Base-by-base conservation (phyloP, 1,140 invertebrate species). In the Campodea augens region DNA sequence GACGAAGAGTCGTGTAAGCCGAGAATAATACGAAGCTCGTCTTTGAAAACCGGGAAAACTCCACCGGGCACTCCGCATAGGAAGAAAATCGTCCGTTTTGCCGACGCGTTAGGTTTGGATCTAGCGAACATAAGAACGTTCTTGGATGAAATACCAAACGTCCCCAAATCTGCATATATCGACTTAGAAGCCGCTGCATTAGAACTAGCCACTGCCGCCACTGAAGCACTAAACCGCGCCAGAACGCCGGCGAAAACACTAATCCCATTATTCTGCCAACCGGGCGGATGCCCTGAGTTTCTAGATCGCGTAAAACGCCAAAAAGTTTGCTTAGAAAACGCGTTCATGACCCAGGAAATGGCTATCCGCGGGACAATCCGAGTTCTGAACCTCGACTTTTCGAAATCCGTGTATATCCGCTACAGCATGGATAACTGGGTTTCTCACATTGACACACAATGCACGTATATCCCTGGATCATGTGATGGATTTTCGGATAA, bases 1-100 rank as follows among this genome's bases (percentile, higher is more conserved):
- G 21, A 43, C 7, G 29, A 41, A 32, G 38, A 38, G n/a, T n/a
- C 15, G 20, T 7, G 25, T 7, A 13, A 43, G 15, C 52, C 49
- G 19, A 61, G 77, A 41, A 69, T 86, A 4, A 66, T 78, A 25
- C 67, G 86, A 41, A 83, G 78, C 57, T 87, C 87, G 0, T 92
- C 86, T 0, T 60, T 95, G 13, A 92, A 89, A 65, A 80, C 79
- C 0, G 81, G 83, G 0, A 92, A 92, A 64, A 91, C 86, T 0
- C 87, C 88, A 19, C 88, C 88, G 0, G 82, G 81, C 1, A 88
- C 84, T 7, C 84, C 85, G 0, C 76, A 79, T 2, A 68, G 80
- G 1, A 95, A 93, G 60, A 96, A 95, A 63, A 91, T 91, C 25
- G 90, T 95, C 1, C 71, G 90, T 15, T 97, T 97, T 60, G 91